Conservation (phyloP, 2,888 invertebrate species). For the Allolobophora icterica region DNA sequence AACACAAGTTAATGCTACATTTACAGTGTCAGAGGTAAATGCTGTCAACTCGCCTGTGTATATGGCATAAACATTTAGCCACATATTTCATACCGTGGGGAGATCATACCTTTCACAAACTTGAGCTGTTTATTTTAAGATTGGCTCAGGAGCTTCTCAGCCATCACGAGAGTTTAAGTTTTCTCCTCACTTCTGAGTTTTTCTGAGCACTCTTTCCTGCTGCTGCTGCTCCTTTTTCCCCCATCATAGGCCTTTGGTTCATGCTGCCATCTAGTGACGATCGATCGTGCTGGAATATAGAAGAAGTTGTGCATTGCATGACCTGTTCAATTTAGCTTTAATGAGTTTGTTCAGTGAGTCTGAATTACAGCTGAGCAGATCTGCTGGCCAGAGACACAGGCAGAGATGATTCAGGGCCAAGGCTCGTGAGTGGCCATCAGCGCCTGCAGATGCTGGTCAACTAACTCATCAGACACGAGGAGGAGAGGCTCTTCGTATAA, state of each 20-base stretch:
- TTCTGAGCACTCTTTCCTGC: too few relatives aligned
- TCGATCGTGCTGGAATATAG: background rate
- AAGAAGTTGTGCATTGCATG: background rate
- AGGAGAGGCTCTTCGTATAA: background rate
- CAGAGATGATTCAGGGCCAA: background rate
- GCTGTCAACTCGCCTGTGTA: background rate
- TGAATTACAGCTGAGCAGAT: background rate
- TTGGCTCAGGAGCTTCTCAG: background rate
- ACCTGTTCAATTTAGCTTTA: background rate
- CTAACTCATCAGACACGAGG: background rate
- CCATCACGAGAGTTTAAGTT: background rate
- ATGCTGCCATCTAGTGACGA: background rate
- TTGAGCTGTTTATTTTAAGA: background rate
- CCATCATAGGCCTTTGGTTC: background rate
- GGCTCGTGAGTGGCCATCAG: background rate
- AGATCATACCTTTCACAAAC: background rate
- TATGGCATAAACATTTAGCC: background rate
- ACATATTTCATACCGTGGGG: background rate
- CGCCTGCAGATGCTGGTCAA: background rate
- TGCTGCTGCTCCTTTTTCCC: too few relatives aligned
- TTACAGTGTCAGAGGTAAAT: too few relatives aligned
- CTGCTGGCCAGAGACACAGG: background rate
- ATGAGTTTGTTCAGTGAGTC: slow-evolving; percentile 1
- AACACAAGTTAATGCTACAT: too few relatives aligned
- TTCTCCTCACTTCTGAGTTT: background rate